Evolutionary conservation across 1,140 invertebrate genomes (phyloP).

Genomic region (Probaryconus sp.): DNA sequence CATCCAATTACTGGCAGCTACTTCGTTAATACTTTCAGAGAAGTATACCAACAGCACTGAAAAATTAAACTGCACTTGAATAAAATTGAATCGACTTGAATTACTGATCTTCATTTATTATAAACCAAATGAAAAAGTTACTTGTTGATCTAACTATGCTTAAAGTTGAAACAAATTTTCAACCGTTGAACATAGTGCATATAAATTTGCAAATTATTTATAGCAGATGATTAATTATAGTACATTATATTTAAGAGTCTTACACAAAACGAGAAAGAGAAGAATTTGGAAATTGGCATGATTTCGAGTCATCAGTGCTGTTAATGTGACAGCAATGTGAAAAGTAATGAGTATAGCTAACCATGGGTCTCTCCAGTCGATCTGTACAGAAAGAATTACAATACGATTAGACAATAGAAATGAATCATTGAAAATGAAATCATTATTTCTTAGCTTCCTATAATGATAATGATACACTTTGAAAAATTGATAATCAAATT

Average conservation of each 20-base stretch:
- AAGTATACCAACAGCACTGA: conserved; percentile 91
- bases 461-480: no score
- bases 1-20: conserved; percentile 90
- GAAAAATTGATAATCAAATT: no score
- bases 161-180: no score
- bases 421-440: no score
- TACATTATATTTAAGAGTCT: conserved; percentile 78
- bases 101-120: no score
- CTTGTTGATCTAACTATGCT: no score
- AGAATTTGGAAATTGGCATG: conserved; percentile 92
- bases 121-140: no score
- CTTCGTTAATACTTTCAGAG: conserved; percentile 92
- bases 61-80: conserved; percentile 70
- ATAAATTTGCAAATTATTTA: no score
- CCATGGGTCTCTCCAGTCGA: conserved; percentile 94
- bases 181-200: no score
- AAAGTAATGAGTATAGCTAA: conserved; percentile 86
- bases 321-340: conserved; percentile 87
- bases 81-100: no score
- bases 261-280: conserved; percentile 88
- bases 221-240: no score
- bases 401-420: conserved; percentile 11
- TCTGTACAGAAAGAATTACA: conserved; percentile 80
- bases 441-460: no score
- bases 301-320: conserved; percentile 88